A percentile compares a stretch with the other conserved stretches of the same genome.
Evolutionary conservation across 1,140 invertebrate species (phyloP).

Genomic region (Magallana gigas): DNA sequence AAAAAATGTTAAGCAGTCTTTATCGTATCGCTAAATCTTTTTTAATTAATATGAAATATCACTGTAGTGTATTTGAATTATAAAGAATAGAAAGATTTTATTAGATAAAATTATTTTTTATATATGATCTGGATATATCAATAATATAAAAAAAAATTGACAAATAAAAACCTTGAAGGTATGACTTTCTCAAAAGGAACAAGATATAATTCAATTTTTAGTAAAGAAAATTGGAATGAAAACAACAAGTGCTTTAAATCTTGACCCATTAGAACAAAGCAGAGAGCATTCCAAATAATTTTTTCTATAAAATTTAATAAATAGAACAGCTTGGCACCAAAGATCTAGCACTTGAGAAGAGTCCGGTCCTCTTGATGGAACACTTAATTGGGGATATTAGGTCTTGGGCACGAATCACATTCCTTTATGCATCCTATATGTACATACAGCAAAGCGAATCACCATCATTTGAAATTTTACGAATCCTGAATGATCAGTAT

Average conservation of each 20-base stretch:
- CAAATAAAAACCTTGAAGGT: neutral
- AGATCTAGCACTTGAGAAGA: constrained; percentile 15
- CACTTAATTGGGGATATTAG: neutral
- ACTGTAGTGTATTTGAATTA: no score
- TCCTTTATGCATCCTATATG: constrained; percentile 16
- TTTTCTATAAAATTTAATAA: neutral
- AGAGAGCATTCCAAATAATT: neutral
- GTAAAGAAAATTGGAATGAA: neutral
- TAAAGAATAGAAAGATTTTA: no score
- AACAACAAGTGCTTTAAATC: neutral
- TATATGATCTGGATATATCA: no score
- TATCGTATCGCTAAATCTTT: no score
- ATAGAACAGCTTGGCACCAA: constrained; percentile 25
- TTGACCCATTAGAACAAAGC: neutral
- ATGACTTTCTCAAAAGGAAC: neutral
- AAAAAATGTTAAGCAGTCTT: no score
- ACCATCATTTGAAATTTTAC: neutral
- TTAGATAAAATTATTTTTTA: no score
- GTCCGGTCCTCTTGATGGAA: neutral
- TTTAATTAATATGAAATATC: no score
- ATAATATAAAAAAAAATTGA: neutral
- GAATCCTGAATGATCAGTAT: constrained; percentile 3
- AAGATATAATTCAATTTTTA: neutral
- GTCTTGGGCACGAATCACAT: neutral
- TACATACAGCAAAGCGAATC: constrained; percentile 20